These are phyloP conservation scores for Neodontobutis hainanensis DNA, from an alignment of 2,113 vertebrate species.

Conservation along the genomic window DNA sequence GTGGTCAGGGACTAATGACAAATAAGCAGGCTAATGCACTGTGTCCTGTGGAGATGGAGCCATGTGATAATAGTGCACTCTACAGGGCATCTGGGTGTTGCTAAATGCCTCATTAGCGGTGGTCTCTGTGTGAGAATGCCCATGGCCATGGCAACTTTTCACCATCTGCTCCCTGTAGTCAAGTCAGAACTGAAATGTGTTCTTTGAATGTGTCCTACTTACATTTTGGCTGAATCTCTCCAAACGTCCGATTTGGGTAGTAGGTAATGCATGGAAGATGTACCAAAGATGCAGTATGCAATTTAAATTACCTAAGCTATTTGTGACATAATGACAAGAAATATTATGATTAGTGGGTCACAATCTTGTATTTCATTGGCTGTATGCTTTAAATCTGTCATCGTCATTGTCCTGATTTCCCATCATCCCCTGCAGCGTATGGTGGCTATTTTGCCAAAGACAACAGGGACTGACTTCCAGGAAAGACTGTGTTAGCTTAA, in stretches of 20 bases:
- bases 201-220: conserved; percentile 15
- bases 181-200: conserved; percentile 15
- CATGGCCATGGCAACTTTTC: conserved; percentile 38
- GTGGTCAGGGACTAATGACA: conserved; percentile 69
- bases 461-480: conserved; percentile 67
- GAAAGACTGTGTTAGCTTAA: conserved; percentile 70
- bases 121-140: conserved; percentile 62
- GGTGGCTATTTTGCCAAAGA: conserved; percentile 64
- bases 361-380: conserved; percentile 17
- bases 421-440: conserved; percentile 49
- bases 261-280: background rate
- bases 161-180: conserved; percentile 52
- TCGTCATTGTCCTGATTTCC: conserved; percentile 53
- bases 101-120: conserved; percentile 72
- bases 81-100: conserved; percentile 62
- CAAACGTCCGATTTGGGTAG: background rate
- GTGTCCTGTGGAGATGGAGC: conserved; percentile 67
- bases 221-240: background rate
- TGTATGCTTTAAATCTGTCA: conserved; percentile 60
- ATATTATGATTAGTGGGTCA: conserved; percentile 16
- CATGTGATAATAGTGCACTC: conserved; percentile 61
- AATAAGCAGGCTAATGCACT: conserved; percentile 68
- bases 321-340: too few species aligned
- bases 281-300: background rate
- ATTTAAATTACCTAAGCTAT: too few species aligned